phyloP scores from a whole-genome alignment of 35 echinoderm and acorn worm species.

The Apostichopus parvimensis region DNA sequence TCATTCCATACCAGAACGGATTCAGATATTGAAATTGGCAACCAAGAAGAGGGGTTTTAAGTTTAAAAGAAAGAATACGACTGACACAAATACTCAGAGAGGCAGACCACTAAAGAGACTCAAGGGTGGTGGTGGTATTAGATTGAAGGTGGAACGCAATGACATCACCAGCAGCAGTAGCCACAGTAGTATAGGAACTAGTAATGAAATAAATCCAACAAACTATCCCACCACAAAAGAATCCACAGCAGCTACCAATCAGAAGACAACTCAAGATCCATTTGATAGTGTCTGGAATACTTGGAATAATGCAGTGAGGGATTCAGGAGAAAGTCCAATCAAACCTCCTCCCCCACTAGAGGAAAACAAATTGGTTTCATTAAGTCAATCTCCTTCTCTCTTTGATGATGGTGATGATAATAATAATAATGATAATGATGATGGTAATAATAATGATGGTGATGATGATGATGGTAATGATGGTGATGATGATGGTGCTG shows the following conservation, averaged over 20 bases:
- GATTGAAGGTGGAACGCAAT: too few relatives aligned
- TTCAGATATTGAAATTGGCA: neutral
- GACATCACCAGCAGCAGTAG: too few relatives aligned
- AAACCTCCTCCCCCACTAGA: neutral
- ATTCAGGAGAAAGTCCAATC: neutral
- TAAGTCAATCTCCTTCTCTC: neutral
- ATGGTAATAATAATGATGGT: neutral
- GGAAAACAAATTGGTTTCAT: neutral
- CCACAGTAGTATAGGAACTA: too few relatives aligned
- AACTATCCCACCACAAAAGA: too few relatives aligned
- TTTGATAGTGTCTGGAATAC: neutral
- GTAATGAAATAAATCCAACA: too few relatives aligned
- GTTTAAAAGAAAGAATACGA: neutral
- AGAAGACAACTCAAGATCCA: neutral
- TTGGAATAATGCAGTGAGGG: neutral
- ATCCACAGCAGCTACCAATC: neutral
- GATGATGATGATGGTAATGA: neutral
- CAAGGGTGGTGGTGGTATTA: neutral
- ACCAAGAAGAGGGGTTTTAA: conserved; percentile 29
- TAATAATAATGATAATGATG: neutral
- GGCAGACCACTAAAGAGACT: neutral
- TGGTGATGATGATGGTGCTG: too few relatives aligned
- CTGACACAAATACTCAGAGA: neutral
- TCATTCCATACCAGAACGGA: neutral
- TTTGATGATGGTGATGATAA: neutral